Base-by-base conservation (phyloP, 64 coral and sea anemone genomes). In the Montipora capricornis region DNA sequence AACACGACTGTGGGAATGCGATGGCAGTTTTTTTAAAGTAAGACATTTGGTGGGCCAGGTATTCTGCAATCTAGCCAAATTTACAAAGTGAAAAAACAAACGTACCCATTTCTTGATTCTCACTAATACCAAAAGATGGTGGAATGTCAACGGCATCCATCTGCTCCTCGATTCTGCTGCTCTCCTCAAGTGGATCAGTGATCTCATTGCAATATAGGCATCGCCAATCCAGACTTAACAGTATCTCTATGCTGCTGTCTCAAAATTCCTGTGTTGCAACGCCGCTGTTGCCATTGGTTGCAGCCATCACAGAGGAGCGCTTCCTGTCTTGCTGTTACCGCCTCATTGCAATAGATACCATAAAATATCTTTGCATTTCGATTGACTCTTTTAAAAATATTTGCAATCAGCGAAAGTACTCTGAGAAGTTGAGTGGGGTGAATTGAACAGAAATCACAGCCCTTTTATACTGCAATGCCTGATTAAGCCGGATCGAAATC, bases 191-290 rank as follows among this genome's bases (percentile, higher is more conserved):
- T 71, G 68, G 68, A 24, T 4, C 20, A 71, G 68, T 71, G 68
- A n/a, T 20, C 17, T 71, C 80, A 59, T 7, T 57, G 80, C 80
- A 83, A 60, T 83, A 37, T 13, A 24, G 12, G 52, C 80, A 64
- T 22, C 13, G 15, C 80, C 80, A 83, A 37, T 44, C 80, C 10
- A 83, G 22, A 37, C 52, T 59, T 66, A 37, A 83, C 52, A 5
- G 80, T 49, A 59, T 57, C 55, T 44, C 57, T 57, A 64, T 83
- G 64, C 16, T 83, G 53, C 64, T 83, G 80, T 37, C 80, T 57
- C 22, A 55, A 20, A 26, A 83, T 55, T 60, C 80, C 14, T 24
- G 80, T 83, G 37, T 64, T 17, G 52, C 80, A 83, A 29, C 64
- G 22, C 80, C 57, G 47, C 17, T 83, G 57, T 57, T 16, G 22